phyloP scores from a whole-genome alignment of 2,888 invertebrate genomes.

The Tenodera sinensis region DNA sequence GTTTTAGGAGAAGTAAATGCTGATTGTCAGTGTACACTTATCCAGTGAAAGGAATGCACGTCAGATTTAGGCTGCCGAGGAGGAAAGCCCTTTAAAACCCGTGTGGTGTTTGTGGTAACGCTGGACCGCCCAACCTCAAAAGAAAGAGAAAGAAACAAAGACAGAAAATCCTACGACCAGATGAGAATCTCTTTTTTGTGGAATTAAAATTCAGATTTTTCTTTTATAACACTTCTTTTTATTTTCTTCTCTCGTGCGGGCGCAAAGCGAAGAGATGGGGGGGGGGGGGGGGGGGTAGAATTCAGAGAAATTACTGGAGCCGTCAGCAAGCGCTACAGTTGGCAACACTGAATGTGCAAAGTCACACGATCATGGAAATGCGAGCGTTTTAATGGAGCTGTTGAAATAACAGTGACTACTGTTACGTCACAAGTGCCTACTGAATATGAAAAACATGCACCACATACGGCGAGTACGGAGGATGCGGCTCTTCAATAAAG shows the following conservation, averaged over 20 bases:
- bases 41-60: no score
- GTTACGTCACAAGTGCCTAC: no score
- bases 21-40: no score
- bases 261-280: background rate
- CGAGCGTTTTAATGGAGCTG: no score
- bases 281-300: no score
- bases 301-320: background rate
- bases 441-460: no score
- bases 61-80: no score
- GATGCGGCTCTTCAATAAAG: no score
- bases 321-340: background rate
- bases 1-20: no score
- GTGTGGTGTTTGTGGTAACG: background rate
- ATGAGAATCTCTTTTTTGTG: background rate
- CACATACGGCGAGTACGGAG: no score
- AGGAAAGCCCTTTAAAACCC: background rate
- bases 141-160: background rate
- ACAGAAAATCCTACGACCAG: background rate
- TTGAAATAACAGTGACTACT: no score
- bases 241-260: background rate
- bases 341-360: background rate
- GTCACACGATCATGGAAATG: no score
- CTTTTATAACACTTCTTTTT: background rate
- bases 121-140: background rate
- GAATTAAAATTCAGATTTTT: background rate